Evolutionary conservation across 2,797 vertebrate genomes (phyloP), one percentile per base, ranked within the genome.

Genomic region (Sebastes itinus): DNA sequence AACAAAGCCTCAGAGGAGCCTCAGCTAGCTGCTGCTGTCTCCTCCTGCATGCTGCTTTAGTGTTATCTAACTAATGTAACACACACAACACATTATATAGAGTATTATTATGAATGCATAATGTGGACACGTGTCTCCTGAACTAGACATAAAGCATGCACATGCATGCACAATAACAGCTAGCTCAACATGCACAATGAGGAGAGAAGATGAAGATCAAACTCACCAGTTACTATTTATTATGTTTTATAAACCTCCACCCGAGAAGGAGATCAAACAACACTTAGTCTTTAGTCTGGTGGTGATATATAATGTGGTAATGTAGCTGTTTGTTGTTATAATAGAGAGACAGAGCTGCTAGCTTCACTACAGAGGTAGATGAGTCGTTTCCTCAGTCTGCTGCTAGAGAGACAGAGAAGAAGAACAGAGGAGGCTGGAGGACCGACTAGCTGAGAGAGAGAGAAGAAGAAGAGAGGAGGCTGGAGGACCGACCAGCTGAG

Each of bases 41-140:
- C 0, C 67, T 89, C 90, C 93, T 93, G 85, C 93, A 93, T 93
- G 27, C 92, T 92, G 93, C 67, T 72, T 82, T 84, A 25, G 35
- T 77, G 55, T 46, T 35, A 68, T 25, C 68, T 38, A 27, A 68
- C 75, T 73, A 70, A 64, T 18, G 54, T 12, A 14, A 27, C 38
- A 27, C 2, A 32, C 20, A 1, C 13, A 23, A 23, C 23, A 4
- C 4, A 60, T 69, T n/a, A 22, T 58, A 35, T 12, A 1, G 1
- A 2, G 3, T 2, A 4, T 16, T 25, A 9, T 8, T 1, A 6
- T 22, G 1, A 6, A 38, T 12, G 38, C 23, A 25, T 27, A 25
- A 25, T 14, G 14, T 38, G 35, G 35, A 38, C 12, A 38, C 35
- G 35, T 35, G 35, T 38, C 35, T 38, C 35, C 35, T 38, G 12